Evolutionary conservation across 2,888 invertebrate genomes (phyloP).

Genomic region (Malacosoma neustria): DNA sequence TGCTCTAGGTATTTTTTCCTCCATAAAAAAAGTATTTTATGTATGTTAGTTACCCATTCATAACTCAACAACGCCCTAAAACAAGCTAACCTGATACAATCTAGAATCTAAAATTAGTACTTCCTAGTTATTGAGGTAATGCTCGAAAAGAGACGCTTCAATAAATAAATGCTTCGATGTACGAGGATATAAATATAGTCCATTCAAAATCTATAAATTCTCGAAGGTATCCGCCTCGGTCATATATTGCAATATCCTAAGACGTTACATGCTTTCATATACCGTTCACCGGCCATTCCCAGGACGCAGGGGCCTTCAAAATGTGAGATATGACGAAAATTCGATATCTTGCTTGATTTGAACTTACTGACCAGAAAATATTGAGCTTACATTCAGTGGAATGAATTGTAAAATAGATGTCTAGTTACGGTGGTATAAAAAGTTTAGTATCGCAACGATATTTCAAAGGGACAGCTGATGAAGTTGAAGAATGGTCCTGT

Average conservation of each 20-base stretch:
- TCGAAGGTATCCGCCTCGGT: not conserved
- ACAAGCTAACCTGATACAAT: no score
- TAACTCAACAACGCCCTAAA: no score
- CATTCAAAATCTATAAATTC: not conserved
- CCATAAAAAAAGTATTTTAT: no score
- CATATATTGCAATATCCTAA: not conserved
- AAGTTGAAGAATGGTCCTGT: conserved; percentile 39
- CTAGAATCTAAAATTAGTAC: no score
- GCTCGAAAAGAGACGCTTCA: no score
- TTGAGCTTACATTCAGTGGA: not conserved
- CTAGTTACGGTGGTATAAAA: no score
- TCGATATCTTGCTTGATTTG: not conserved
- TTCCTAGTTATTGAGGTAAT: no score
- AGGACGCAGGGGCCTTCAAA: not conserved
- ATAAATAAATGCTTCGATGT: not conserved
- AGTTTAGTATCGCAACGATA: conserved; percentile 45
- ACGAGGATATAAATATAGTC: not conserved
- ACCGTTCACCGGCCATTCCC: not conserved
- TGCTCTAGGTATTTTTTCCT: no score
- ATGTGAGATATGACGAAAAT: not conserved
- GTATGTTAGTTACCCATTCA: no score
- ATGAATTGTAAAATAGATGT: no score
- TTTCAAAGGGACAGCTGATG: conserved; percentile 40
- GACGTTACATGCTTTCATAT: not conserved
- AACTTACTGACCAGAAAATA: not conserved